phyloP scores from a whole-genome alignment of 2,888 invertebrate species.

The Drosophila kokeensis region DNA sequence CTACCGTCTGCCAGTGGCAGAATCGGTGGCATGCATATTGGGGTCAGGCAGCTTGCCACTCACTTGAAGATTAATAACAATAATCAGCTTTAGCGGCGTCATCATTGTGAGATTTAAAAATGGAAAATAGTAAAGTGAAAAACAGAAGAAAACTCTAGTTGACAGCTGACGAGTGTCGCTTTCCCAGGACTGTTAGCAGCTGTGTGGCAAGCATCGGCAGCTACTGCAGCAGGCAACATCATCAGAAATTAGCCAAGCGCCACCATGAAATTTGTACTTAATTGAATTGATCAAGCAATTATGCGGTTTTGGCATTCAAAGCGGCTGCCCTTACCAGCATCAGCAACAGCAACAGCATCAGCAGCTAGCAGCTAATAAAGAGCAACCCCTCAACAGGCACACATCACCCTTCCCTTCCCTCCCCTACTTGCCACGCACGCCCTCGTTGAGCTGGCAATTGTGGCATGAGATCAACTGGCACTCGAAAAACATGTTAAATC shows the following conservation, averaged over 20 bases:
- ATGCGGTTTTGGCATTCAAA: constrained; percentile 42
- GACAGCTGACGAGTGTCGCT: constrained; percentile 33
- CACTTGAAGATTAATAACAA: constrained; percentile 61
- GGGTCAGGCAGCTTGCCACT: constrained; percentile 55
- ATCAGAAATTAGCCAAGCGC: constrained; percentile 43
- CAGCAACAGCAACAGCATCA: not conserved
- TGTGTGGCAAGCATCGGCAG: constrained; percentile 10
- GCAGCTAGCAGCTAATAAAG: constrained; percentile 46
- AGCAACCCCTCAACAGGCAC: not conserved
- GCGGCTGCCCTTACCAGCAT: constrained; percentile 36
- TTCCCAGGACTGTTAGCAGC: constrained; percentile 55
- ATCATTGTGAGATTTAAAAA: constrained; percentile 16
- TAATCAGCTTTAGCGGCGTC: constrained; percentile 39
- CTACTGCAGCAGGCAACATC: constrained; percentile 2
- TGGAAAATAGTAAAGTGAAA: constrained; percentile 10
- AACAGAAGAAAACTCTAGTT: constrained; percentile 24
- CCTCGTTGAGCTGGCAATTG: not conserved
- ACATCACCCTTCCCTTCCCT: not conserved
- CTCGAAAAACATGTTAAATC: constrained; percentile 60
- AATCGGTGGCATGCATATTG: constrained; percentile 38
- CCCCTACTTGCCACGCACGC: not conserved
- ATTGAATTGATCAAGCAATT: constrained; percentile 60
- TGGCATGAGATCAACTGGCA: constrained; percentile 20
- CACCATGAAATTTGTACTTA: constrained; percentile 47
- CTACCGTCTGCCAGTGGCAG: not conserved